Evolutionary conservation across 1,140 invertebrate genomes (phyloP).

Genomic region (Polyergus mexicanus): DNA sequence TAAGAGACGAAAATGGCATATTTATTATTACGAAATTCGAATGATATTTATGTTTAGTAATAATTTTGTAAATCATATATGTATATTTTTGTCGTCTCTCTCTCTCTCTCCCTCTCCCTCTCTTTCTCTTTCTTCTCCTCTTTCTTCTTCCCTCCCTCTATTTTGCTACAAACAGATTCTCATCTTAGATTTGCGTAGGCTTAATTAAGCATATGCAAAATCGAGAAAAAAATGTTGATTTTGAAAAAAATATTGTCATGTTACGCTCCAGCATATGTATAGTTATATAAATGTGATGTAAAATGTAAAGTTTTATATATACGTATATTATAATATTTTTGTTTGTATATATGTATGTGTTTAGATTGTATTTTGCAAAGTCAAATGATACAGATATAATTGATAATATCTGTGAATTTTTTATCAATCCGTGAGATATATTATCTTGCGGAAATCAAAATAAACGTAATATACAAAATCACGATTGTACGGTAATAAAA

Average conservation of each 20-base stretch:
- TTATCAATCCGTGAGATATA: background rate
- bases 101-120: too few species aligned
- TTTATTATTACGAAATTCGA: background rate
- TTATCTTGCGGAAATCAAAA: background rate
- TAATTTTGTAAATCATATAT: background rate
- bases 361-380: background rate
- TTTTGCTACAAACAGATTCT: background rate
- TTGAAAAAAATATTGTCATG: background rate
- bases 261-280: background rate
- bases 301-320: conserved; percentile 5
- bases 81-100: too few species aligned
- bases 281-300: conserved; percentile 3
- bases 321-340: background rate
- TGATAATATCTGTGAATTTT: background rate
- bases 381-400: background rate
- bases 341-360: background rate
- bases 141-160: too few species aligned
- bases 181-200: background rate
- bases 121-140: too few species aligned
- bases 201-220: background rate
- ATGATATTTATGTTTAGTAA: background rate
- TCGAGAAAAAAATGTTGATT: background rate
- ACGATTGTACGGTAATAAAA: background rate
- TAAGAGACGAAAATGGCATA: background rate
- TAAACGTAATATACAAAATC: background rate